phyloP scores from a whole-genome alignment of 2,888 invertebrate genomes.

The Scaptomyza parva region DNA sequence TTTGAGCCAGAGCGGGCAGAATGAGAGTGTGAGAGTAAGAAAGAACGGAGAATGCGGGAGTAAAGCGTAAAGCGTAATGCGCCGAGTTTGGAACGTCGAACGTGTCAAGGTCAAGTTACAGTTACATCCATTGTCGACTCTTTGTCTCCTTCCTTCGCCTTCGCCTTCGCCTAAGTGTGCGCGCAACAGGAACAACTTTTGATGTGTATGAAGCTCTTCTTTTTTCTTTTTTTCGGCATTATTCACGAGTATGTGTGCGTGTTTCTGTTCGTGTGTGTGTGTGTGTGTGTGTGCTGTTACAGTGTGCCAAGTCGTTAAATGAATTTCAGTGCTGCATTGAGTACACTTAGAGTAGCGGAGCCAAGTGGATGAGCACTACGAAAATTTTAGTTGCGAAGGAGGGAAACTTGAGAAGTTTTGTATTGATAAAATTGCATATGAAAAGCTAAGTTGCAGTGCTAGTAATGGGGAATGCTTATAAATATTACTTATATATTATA shows the following conservation, averaged over 20 bases:
- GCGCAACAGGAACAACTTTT: conserved; percentile 63
- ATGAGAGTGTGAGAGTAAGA: background rate
- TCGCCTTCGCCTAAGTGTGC: conserved; percentile 34
- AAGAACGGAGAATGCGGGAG: background rate
- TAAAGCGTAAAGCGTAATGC: conserved; percentile 3
- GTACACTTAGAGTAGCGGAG: conserved; percentile 71
- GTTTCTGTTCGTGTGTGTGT: conserved; percentile 8
- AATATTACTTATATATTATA: no score
- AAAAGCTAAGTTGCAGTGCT: no score
- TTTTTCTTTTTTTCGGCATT: conserved; percentile 8
- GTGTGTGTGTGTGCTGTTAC: conserved; percentile 54
- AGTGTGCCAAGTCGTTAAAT: conserved; percentile 79
- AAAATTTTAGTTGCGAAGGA: conserved; percentile 43
- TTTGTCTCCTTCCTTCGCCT: conserved; percentile 28
- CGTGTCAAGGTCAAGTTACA: conserved; percentile 76
- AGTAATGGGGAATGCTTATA: no score
- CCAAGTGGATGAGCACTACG: conserved; percentile 71
- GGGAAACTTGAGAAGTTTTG: conserved; percentile 15
- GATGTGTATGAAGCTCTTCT: conserved; percentile 30
- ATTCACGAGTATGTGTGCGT: background rate
- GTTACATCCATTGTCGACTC: conserved; percentile 68
- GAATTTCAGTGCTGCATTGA: conserved; percentile 77
- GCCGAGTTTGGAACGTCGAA: conserved; percentile 47
- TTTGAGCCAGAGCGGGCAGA: background rate
- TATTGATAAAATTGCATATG: no score